These are phyloP conservation scores for Holothuria glaberrima DNA, from an alignment of 35 echinoderm and acorn worm species.

Conservation along the genomic window DNA sequence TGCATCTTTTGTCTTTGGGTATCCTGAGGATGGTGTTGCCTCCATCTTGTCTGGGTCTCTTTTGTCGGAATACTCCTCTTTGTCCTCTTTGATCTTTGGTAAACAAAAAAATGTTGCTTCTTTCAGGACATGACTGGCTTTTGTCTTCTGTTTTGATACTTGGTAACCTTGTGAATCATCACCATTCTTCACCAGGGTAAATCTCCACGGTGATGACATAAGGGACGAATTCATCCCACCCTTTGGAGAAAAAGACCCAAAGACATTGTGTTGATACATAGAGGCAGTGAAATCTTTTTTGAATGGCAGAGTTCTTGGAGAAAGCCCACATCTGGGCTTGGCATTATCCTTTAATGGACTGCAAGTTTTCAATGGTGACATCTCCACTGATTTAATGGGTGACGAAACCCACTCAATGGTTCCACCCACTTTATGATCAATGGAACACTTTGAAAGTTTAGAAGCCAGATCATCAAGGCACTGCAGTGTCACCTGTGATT, in stretches of 20 bases:
- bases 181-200: neutral
- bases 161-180: neutral
- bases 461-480: slow-evolving; percentile 6
- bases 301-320: slow-evolving; percentile 26
- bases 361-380: neutral
- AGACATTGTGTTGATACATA: slow-evolving; percentile 28
- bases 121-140: too few relatives aligned
- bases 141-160: neutral
- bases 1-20: too few relatives aligned
- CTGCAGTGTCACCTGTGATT: neutral
- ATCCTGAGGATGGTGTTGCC: too few relatives aligned
- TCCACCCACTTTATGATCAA: slow-evolving; percentile 7
- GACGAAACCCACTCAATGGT: neutral
- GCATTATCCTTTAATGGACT: neutral
- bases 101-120: neutral
- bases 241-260: slow-evolving; percentile 12
- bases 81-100: neutral
- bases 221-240: neutral
- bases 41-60: neutral
- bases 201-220: neutral
- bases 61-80: neutral
- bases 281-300: slow-evolving; percentile 42
- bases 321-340: neutral
- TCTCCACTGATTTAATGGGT: neutral
- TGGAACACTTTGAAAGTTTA: slow-evolving; percentile 11